phyloP scores from a whole-genome alignment of 2,888 invertebrate species.

The Tupiocoris notatus region DNA sequence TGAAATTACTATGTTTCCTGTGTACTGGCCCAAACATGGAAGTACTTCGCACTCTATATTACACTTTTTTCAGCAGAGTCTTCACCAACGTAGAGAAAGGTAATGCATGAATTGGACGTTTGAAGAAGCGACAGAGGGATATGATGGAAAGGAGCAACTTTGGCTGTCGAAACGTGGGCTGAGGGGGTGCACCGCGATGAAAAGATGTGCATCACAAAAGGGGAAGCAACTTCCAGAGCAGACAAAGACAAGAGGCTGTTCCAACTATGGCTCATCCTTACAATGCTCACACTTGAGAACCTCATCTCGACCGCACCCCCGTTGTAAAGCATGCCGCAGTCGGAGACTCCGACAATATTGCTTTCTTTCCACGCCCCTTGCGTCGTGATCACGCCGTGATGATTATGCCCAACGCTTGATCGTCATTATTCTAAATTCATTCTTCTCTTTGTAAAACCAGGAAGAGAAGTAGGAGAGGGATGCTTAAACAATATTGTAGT shows the following conservation, averaged over 20 bases:
- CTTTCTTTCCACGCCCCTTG: not conserved
- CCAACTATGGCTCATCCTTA: slow-evolving; percentile 12
- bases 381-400: too few relatives aligned
- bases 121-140: too few relatives aligned
- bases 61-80: too few relatives aligned
- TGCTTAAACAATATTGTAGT: too few relatives aligned
- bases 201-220: slow-evolving; percentile 35
- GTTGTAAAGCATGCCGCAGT: not conserved
- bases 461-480: not conserved
- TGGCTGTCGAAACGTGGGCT: not conserved
- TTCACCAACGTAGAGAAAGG: too few relatives aligned
- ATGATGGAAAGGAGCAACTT: not conserved
- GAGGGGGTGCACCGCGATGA: not conserved
- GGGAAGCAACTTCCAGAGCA: slow-evolving; percentile 26
- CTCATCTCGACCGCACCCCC: slow-evolving; percentile 25
- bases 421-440: not conserved
- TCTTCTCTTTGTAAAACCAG: not conserved
- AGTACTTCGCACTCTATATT: too few relatives aligned
- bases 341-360: not conserved
- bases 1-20: too few relatives aligned
- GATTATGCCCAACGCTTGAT: not conserved
- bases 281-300: slow-evolving; percentile 38
- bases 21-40: too few relatives aligned
- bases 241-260: slow-evolving; percentile 32
- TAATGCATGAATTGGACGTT: too few relatives aligned